Conservation (phyloP, 2,888 invertebrate genomes). For the Drosophila gaucha region DNA sequence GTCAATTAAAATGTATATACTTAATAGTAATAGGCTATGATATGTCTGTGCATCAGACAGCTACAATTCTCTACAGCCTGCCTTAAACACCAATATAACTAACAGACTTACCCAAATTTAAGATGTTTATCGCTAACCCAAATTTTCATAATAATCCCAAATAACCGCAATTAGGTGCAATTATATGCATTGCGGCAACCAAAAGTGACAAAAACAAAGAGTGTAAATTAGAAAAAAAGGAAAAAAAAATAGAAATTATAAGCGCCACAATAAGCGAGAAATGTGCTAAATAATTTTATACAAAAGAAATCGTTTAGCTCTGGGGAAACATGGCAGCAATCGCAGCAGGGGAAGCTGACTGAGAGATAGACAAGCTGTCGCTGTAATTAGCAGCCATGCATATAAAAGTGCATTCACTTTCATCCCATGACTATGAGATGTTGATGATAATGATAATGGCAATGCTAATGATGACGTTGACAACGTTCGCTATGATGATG, state of each 20-base stretch:
- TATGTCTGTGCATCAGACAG: too few relatives aligned
- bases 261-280: slow-evolving; percentile 60
- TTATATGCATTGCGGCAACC: slow-evolving; percentile 5
- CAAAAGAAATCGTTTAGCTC: slow-evolving; percentile 56
- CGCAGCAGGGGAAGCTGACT: slow-evolving; percentile 14
- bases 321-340: slow-evolving; percentile 37
- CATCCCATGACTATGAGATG: slow-evolving; percentile 52
- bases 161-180: slow-evolving; percentile 16
- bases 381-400: slow-evolving; percentile 74
- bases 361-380: slow-evolving; percentile 71
- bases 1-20: too few relatives aligned
- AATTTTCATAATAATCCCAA: slow-evolving; percentile 1
- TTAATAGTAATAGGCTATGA: too few relatives aligned
- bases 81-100: neutral
- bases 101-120: neutral
- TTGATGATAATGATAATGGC: slow-evolving; percentile 46
- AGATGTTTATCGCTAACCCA: neutral
- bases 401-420: slow-evolving; percentile 79
- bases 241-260: slow-evolving; percentile 26
- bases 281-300: slow-evolving; percentile 59
- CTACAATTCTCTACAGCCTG: neutral
- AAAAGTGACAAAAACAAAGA: slow-evolving; percentile 20
- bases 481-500: slow-evolving; percentile 13
- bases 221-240: slow-evolving; percentile 20
- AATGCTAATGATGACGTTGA: slow-evolving; percentile 15